These are phyloP conservation scores for Falco novaeseelandiae DNA, from an alignment of 2,797 vertebrate species.

Conservation along the genomic window DNA sequence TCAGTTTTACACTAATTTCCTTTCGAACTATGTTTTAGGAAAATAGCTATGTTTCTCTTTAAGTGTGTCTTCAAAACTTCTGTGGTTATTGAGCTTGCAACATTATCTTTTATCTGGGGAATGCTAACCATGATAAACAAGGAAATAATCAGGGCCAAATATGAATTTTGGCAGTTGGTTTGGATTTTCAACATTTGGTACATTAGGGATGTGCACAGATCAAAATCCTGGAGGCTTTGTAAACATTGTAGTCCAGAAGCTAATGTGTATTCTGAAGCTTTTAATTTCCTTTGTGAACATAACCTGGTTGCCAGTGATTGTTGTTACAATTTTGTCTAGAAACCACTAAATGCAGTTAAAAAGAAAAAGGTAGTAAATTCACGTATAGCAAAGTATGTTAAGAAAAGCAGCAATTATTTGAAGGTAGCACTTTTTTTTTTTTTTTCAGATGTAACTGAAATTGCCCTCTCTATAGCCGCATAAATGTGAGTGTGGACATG, in stretches of 20 bases:
- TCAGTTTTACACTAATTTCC: neutral
- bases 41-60: neutral
- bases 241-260: neutral
- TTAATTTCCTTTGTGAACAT: constrained; percentile 4
- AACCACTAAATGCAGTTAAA: neutral
- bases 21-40: neutral
- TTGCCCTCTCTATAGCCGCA: neutral
- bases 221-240: constrained; percentile 24
- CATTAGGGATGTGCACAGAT: neutral
- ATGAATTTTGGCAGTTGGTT: constrained; percentile 50
- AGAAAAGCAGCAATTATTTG: neutral
- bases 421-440: neutral
- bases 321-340: neutral
- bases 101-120: constrained; percentile 49
- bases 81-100: constrained; percentile 41
- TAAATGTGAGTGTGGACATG: too few species aligned
- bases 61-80: neutral
- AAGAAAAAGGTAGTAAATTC: neutral
- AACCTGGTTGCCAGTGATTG: constrained; percentile 17
- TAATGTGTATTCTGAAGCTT: neutral
- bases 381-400: neutral
- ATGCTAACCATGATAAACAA: constrained; percentile 59
- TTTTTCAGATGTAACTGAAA: neutral
- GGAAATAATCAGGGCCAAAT: constrained; percentile 62
- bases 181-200: constrained; percentile 33